phyloP scores from a whole-genome alignment of 2,888 invertebrate genomes.

The Troglohyphantes excavatus region DNA sequence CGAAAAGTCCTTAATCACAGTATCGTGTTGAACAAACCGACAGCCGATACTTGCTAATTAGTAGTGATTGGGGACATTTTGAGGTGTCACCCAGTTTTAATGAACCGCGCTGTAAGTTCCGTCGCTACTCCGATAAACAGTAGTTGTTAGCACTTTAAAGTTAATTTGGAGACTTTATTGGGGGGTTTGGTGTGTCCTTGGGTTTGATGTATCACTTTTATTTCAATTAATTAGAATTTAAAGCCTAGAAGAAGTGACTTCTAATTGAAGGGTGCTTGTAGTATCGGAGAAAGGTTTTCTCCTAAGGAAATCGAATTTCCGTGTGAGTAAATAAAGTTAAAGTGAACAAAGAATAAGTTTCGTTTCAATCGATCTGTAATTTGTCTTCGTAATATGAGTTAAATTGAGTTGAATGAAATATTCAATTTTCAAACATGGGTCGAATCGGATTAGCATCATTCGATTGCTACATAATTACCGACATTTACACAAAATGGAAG shows the following conservation, averaged over 20 bases:
- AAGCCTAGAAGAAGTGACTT: not conserved
- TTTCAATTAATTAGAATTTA: not conserved
- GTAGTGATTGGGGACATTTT: conserved; percentile 29
- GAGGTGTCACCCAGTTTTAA: conserved; percentile 39
- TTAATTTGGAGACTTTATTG: not conserved
- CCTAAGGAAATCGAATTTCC: no score
- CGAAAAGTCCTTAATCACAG: conserved; percentile 24
- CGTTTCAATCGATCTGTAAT: no score
- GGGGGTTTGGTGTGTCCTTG: not conserved
- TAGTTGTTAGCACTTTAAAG: conserved; percentile 19
- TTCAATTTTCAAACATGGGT: no score
- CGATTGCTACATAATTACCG: no score
- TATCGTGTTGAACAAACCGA: conserved; percentile 13
- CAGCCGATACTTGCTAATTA: conserved; percentile 24
- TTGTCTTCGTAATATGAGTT: no score
- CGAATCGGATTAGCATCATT: no score
- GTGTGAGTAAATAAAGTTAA: no score
- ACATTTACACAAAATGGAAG: no score
- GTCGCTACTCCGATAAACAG: not conserved
- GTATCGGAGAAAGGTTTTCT: no score
- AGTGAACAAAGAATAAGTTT: no score
- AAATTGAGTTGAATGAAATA: no score
- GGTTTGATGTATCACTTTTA: not conserved
- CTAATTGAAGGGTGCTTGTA: no score
- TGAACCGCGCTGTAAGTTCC: conserved; percentile 5